Base-by-base conservation (phyloP, 2,113 vertebrate genomes). In the Hemicordylus capensis region DNA sequence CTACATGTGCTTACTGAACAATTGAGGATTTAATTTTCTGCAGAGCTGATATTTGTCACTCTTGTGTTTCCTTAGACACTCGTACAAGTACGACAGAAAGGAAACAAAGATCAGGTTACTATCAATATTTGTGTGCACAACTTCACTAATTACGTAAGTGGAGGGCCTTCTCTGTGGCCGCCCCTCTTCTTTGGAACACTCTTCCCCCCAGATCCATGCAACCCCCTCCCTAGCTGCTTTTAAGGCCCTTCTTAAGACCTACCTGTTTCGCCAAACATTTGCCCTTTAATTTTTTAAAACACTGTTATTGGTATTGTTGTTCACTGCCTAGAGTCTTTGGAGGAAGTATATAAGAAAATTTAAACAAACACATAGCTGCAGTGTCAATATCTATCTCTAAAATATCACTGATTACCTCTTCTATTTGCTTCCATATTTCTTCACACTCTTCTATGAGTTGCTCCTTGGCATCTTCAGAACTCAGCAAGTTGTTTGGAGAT, bases 381-480 rank as follows among this genome's bases (percentile, higher is more conserved):
- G 14, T 11, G 44, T 12, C 67, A 44, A 9, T 58, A 42, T 42
- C 28, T 54, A 82, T 6, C 17, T 46, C 10, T 48, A 14, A 58
- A n/a, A 42, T 1, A 56, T 78, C 48, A 26, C 14, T 22, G 34
- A 51, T 84, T 95, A 97, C 97, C 94, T 97, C 73, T 94, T 95
- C 84, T 70, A 97, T 86, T 15, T 95, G 64, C 59, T 89, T 85
- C 96, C 95, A 96, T 26, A 97, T 48, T 81, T 14, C 70, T 63
- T 96, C 94, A 93, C 94, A 97, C 46, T 96, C 93, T 22, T 51
- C 0, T 66, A 96, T 2, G 81, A 97, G 82, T 34, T 94, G 90
- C 85, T 94, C 85, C 81, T 89, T 88, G 78, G 78, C 51, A 63
- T 87, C 1, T 19, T 20, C 37, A 64, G 44, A 11, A 82, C 4